Conservation (phyloP, 1,140 invertebrate species). For the Luehdorfia chinensis region DNA sequence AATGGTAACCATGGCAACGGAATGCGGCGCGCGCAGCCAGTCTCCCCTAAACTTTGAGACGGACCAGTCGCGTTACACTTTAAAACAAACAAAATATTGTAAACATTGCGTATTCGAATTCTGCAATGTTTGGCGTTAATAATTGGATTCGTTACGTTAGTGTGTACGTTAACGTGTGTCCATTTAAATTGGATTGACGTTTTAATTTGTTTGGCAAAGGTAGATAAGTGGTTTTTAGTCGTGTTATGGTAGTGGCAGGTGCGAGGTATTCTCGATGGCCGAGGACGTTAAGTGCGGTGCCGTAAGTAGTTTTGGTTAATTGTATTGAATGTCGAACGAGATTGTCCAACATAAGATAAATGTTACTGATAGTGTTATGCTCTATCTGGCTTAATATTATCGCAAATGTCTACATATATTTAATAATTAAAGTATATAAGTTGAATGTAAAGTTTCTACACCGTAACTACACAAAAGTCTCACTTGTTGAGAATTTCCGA, state of each 20-base stretch:
- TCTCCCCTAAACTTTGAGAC: slow-evolving; percentile 32
- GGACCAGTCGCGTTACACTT: slow-evolving; percentile 35
- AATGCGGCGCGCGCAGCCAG: slow-evolving; percentile 58
- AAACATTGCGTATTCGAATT: slow-evolving; percentile 30
- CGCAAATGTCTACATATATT: no score
- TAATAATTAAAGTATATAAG: no score
- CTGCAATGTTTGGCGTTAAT: neutral
- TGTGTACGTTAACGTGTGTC: neutral
- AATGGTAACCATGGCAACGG: slow-evolving; percentile 46
- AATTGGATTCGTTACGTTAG: neutral
- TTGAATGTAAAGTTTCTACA: no score
- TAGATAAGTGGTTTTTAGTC: slow-evolving; percentile 11
- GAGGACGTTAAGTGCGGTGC: slow-evolving; percentile 44
- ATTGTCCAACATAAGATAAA: no score
- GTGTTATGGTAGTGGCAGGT: slow-evolving; percentile 25
- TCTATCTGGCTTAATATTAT: no score
- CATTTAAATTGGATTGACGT: neutral
- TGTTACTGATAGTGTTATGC: no score
- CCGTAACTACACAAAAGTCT: no score
- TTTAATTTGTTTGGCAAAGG: neutral
- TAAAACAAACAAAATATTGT: slow-evolving; percentile 39
- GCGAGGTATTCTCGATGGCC: slow-evolving; percentile 33
- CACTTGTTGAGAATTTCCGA: no score
- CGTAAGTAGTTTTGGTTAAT: slow-evolving; percentile 37
- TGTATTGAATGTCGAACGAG: no score